phyloP scores from a whole-genome alignment of 2,888 invertebrate genomes.

The Meloe dianella region DNA sequence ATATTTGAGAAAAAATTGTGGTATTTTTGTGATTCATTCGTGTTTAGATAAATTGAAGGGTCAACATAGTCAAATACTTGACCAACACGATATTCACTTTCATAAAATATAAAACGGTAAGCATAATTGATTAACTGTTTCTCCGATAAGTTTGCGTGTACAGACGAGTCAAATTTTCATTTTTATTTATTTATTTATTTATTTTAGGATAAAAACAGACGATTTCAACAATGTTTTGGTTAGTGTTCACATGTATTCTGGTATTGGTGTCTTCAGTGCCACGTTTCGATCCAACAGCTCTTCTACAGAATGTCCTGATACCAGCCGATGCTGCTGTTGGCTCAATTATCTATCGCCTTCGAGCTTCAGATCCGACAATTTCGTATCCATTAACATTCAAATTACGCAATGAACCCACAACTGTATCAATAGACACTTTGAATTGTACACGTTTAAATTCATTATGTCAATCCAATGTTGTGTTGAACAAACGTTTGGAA shows the following conservation, averaged over 20 bases:
- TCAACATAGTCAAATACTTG: constrained; percentile 35
- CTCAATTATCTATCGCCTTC: constrained; percentile 80
- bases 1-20: neutral
- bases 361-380: constrained; percentile 86
- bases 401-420: constrained; percentile 70
- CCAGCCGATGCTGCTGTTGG: constrained; percentile 84
- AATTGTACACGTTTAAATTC: constrained; percentile 87
- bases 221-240: constrained; percentile 28
- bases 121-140: constrained; percentile 41
- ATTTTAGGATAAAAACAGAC: neutral
- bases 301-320: constrained; percentile 81
- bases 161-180: constrained; percentile 6
- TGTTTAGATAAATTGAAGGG: constrained; percentile 29
- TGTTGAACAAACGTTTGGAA: constrained; percentile 76
- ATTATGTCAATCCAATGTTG: constrained; percentile 87
- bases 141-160: constrained; percentile 36
- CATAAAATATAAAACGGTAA: constrained; percentile 40
- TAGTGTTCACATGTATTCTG: constrained; percentile 44
- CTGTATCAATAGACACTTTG: constrained; percentile 79
- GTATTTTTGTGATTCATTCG: constrained; percentile 15
- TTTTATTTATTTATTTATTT: neutral
- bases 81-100: constrained; percentile 36
- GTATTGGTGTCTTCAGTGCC: constrained; percentile 67
- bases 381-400: constrained; percentile 86
- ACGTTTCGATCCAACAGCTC: constrained; percentile 82